Conservation (phyloP, 2,113 vertebrate species). For the Hypanus sabinus region DNA sequence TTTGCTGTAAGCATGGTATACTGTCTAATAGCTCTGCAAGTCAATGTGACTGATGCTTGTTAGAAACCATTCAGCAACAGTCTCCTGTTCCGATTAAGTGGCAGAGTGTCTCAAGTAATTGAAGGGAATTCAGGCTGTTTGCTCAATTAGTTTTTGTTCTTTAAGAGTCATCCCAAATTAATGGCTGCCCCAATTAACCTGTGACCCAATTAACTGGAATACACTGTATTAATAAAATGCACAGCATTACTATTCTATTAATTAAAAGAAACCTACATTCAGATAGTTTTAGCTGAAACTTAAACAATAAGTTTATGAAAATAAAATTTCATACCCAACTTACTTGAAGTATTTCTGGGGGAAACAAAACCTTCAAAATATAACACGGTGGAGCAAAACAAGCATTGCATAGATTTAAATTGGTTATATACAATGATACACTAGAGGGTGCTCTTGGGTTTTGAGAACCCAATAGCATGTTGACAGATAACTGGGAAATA, state of each 20-base stretch:
- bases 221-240: background rate
- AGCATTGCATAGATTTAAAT: background rate
- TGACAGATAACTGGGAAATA: background rate
- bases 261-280: background rate
- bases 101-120: too few relatives aligned
- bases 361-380: background rate
- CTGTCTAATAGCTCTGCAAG: too few relatives aligned
- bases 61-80: too few relatives aligned
- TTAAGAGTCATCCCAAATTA: too few relatives aligned
- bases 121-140: too few relatives aligned
- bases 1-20: too few relatives aligned
- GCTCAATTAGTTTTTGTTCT: too few relatives aligned
- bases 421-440: background rate
- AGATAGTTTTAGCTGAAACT: background rate
- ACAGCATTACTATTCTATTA: background rate
- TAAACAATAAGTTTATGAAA: background rate
- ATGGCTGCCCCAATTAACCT: too few relatives aligned
- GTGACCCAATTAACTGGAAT: too few relatives aligned
- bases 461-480: background rate
- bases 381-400: background rate
- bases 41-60: too few relatives aligned
- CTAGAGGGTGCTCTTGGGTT: background rate
- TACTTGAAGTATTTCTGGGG: background rate
- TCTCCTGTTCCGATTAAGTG: too few relatives aligned
- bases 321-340: background rate